Percentiles rank a stretch among this genome's conserved stretches.
Conservation (phyloP, 2,888 invertebrate species). For the Himalopsyche anomala region DNA sequence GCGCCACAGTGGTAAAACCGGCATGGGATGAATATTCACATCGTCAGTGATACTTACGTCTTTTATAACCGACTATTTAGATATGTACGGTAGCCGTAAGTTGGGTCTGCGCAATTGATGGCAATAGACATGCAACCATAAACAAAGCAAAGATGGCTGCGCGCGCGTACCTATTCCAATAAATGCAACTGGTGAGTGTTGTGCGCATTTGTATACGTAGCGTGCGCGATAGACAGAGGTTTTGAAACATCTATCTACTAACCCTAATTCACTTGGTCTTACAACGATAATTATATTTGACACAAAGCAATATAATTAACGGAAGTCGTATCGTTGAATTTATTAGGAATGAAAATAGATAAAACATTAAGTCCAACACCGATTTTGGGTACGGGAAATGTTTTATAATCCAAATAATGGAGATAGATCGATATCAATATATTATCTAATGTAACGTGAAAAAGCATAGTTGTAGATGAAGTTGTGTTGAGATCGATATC, state of each 20-base stretch:
- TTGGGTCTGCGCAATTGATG: conserved; percentile 29
- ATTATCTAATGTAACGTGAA: too few species aligned
- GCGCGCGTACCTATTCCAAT: conserved; percentile 32
- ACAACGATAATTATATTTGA: too few species aligned
- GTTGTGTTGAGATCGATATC: too few species aligned
- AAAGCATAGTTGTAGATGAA: too few species aligned
- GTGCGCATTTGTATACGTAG: not conserved
- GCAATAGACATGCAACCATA: conserved; percentile 43
- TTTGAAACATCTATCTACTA: conserved; percentile 17
- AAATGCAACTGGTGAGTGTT: conserved; percentile 40
- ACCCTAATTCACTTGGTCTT: too few species aligned
- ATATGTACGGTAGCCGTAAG: conserved; percentile 3
- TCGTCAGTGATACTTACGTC: not conserved
- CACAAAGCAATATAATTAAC: too few species aligned
- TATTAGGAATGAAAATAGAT: too few species aligned
- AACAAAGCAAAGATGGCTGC: conserved; percentile 40
- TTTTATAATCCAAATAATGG: too few species aligned
- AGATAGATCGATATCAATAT: too few species aligned
- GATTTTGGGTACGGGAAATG: too few species aligned
- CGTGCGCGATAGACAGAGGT: conserved; percentile 69
- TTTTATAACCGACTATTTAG: not conserved
- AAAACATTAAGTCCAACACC: too few species aligned
- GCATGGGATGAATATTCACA: not conserved
- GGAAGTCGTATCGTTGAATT: too few species aligned
- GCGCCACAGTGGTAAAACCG: conserved; percentile 16